A percentile compares a stretch with the other conserved stretches of the same genome.
Evolutionary conservation across 2,797 vertebrate genomes (phyloP).

Genomic region (Alauda arvensis): DNA sequence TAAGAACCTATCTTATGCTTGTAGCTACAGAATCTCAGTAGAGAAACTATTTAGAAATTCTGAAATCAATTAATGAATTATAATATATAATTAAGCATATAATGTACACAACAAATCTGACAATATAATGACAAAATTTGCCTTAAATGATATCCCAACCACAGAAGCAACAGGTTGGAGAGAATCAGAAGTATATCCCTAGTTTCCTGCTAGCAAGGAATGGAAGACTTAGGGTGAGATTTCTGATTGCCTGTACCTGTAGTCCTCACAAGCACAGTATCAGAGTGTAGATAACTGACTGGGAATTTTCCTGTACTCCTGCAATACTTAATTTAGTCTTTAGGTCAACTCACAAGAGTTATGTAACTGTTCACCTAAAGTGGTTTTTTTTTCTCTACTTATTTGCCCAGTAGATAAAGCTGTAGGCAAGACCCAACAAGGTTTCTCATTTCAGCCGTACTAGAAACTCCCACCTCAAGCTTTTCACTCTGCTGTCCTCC

Average conservation of each 20-base stretch:
- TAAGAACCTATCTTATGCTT: background rate
- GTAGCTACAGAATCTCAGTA: background rate
- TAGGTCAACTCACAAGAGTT: background rate
- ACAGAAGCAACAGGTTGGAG: background rate
- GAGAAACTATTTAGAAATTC: background rate
- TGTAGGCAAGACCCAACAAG: background rate
- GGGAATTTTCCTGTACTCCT: background rate
- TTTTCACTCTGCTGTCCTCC: background rate
- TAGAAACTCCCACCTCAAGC: rapidly evolving
- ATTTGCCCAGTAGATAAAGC: background rate
- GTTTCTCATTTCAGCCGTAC: rapidly evolving
- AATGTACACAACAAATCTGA: background rate
- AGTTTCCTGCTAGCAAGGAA: background rate
- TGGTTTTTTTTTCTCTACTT: background rate
- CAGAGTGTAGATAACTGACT: rapidly evolving
- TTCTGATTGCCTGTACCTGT: background rate
- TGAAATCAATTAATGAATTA: background rate
- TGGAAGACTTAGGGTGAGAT: background rate
- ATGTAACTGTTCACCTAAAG: background rate
- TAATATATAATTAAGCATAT: background rate
- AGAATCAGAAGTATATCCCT: background rate
- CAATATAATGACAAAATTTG: background rate
- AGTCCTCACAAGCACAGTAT: background rate
- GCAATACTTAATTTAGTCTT: background rate
- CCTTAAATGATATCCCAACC: background rate